Conservation (phyloP, 2,888 invertebrate species). For the Hetaerina titia region DNA sequence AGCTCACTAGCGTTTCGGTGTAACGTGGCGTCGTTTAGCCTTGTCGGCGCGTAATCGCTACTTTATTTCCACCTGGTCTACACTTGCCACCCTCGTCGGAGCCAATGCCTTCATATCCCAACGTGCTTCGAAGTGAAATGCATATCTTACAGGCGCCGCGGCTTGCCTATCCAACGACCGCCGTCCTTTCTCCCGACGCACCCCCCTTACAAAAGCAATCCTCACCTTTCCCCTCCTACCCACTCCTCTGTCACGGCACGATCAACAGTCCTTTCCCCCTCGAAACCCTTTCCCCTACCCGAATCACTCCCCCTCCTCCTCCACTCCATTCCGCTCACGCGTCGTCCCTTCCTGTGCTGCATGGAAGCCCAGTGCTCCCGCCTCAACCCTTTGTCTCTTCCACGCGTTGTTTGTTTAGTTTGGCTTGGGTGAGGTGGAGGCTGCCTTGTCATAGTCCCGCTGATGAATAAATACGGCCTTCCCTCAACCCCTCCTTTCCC, state of each 20-base stretch:
- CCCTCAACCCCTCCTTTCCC: too few relatives aligned
- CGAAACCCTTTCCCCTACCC: neutral
- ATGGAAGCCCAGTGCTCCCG: neutral
- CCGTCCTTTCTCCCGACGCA: too few relatives aligned
- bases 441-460: neutral
- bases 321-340: neutral
- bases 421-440: slow-evolving; percentile 7
- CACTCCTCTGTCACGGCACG: too few relatives aligned
- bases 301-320: neutral
- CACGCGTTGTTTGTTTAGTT: neutral
- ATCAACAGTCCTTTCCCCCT: neutral
- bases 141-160: neutral
- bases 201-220: too few relatives aligned
- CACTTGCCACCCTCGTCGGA: neutral
- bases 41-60: neutral
- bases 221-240: too few relatives aligned
- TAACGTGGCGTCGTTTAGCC: neutral
- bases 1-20: neutral
- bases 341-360: neutral
- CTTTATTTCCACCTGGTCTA: neutral
- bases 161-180: neutral
- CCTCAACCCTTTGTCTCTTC: neutral
- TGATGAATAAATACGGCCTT: slow-evolving; percentile 13
- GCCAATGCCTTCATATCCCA: neutral
- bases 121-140: neutral